Base-by-base conservation (phyloP, 2,888 invertebrate genomes). In the Creontiades dilutus region DNA sequence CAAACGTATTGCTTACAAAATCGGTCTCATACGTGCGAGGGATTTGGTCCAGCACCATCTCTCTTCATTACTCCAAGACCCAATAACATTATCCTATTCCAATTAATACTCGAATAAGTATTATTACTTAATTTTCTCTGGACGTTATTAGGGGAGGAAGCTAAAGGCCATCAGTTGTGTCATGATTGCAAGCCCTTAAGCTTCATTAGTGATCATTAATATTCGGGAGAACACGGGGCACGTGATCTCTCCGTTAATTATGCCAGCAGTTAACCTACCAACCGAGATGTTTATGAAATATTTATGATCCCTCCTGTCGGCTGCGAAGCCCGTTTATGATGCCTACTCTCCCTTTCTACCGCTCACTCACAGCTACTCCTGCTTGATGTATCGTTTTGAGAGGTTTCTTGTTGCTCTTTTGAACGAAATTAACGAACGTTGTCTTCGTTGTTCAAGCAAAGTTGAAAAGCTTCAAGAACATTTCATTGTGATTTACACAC, bases 201-300 rank as follows among this genome's bases (percentile, higher is more conserved):
- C 82, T 82, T 82, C 82, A 82, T 82, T 82, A 48, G 82, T n/a
- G 52, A 19, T 48, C 82, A 48, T 82, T 82, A 82, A 82, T 82
- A 82, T 82, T 82, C 47, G 82, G 47, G 19, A 7, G 47, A 46
- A 52, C 82, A 82, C 46, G 28, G 14, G 48, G 82, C 82, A 48
- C 82, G 48, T 82, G 82, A 82, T 82, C n/a, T 23, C 47, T 48
- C 16, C 82, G 82, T 82, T 82, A 82, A 82, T 82, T 82, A 48
- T 48, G 14, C 48, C 52, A 23, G 75, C n/a, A 46, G 80, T 80
- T 47, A 80, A 80, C 80, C 80, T 14, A 12, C 46, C 80, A 80
- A 47, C 80, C 80, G 80, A 80, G 80, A 80, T 80, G 80, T 80
- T 80, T 14, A 80, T 28, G 80, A 80, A 80, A 80, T 80, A 80